A percentile compares a stretch with the other conserved stretches of the same genome.
These are phyloP conservation scores for Ethmia dodecea DNA, from an alignment of 2,888 invertebrate genomes.

Conservation along the genomic window DNA sequence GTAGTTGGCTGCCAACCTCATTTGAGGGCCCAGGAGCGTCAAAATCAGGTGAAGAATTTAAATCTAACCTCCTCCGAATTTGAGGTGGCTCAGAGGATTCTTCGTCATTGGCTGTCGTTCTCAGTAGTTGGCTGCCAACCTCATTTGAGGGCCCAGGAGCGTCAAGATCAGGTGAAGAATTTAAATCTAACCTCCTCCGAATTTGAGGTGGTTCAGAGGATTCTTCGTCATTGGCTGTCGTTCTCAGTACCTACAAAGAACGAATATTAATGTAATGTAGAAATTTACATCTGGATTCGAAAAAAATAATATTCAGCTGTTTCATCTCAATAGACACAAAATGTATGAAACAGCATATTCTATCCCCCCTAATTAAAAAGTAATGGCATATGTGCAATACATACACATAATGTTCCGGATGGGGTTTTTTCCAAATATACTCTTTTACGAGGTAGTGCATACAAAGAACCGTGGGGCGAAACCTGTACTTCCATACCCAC, in stretches of 20 bases:
- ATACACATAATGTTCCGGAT: background rate
- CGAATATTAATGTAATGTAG: background rate
- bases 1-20: background rate
- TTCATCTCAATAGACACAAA: background rate
- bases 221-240: background rate
- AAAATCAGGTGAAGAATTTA: background rate
- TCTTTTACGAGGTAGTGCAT: background rate
- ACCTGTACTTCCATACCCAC: constrained; percentile 1
- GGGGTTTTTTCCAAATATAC: background rate
- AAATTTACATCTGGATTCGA: background rate
- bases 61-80: background rate
- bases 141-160: background rate
- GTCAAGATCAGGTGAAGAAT: background rate
- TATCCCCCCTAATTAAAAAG: background rate
- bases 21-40: background rate
- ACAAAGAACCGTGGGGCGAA: constrained; percentile 2
- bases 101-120: background rate
- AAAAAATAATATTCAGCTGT: background rate
- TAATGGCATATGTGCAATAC: background rate
- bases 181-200: background rate
- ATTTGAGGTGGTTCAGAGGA: background rate
- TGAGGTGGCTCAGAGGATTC: background rate
- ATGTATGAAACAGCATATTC: background rate
- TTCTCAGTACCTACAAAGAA: background rate
- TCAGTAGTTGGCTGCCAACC: background rate